Conservation (phyloP, 1,140 invertebrate species). For the Procambarus clarkii region DNA sequence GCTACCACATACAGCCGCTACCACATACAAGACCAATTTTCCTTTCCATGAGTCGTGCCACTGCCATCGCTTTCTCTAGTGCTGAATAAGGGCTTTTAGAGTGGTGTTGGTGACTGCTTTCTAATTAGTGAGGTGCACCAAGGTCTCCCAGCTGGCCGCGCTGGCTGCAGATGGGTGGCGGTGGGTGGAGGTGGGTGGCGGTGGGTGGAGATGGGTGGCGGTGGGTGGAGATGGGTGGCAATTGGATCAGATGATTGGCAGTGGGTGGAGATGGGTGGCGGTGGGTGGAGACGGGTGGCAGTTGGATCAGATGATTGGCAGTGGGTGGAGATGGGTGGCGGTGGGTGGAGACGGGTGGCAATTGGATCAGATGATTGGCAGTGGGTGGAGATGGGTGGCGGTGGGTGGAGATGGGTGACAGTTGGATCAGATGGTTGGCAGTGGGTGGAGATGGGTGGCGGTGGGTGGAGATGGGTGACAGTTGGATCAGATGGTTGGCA, state of each 20-base stretch:
- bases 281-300: neutral
- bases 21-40: too few relatives aligned
- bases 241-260: neutral
- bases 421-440: neutral
- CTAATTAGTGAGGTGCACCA: too few relatives aligned
- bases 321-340: neutral
- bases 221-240: neutral
- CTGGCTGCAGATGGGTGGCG: neutral
- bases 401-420: neutral
- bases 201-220: neutral
- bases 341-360: neutral
- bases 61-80: neutral
- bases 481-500: too few relatives aligned
- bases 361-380: neutral
- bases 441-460: neutral
- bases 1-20: too few relatives aligned
- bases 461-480: neutral
- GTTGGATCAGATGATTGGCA: neutral
- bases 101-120: too few relatives aligned
- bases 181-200: neutral
- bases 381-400: neutral
- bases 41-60: too few relatives aligned
- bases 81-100: neutral
- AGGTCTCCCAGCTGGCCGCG: too few relatives aligned
- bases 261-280: neutral